phyloP scores from a whole-genome alignment of 2,888 invertebrate species.

The Ligdia adustata region DNA sequence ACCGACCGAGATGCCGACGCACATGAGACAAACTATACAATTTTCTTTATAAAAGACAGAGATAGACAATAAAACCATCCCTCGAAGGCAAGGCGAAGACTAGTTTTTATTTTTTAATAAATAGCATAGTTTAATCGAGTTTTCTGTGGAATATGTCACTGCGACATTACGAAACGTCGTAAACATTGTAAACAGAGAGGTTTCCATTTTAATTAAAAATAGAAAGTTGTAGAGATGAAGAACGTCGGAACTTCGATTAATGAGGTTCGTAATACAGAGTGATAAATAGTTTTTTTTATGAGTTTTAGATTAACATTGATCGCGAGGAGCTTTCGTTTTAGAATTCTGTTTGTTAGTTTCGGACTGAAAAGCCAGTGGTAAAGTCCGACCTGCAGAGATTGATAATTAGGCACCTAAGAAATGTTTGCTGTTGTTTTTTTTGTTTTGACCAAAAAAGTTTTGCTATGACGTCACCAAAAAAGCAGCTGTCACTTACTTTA shows the following conservation, averaged over 20 bases:
- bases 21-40: conserved; percentile 49
- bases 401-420: too few relatives aligned
- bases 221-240: conserved; percentile 38
- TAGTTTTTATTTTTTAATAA: conserved; percentile 34
- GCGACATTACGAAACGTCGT: conserved; percentile 45
- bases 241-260: conserved; percentile 34
- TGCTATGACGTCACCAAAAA: too few relatives aligned
- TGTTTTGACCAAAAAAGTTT: too few relatives aligned
- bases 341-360: background rate
- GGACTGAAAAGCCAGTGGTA: too few relatives aligned
- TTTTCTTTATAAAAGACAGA: conserved; percentile 38
- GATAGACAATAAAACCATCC: conserved; percentile 53
- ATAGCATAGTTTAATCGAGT: conserved; percentile 34
- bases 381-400: too few relatives aligned
- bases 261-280: conserved; percentile 35
- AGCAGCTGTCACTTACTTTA: too few relatives aligned
- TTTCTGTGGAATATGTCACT: conserved; percentile 46
- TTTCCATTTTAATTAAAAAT: conserved; percentile 42
- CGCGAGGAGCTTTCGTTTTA: conserved; percentile 21
- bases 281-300: conserved; percentile 39
- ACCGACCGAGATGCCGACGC: conserved; percentile 51
- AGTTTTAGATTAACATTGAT: conserved; percentile 33
- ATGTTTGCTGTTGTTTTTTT: too few relatives aligned
- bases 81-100: conserved; percentile 38
- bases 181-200: conserved; percentile 43